A percentile compares a stretch with the other conserved stretches of the same genome.
Conservation (phyloP, 1,140 invertebrate species). For the Battus philenor region DNA sequence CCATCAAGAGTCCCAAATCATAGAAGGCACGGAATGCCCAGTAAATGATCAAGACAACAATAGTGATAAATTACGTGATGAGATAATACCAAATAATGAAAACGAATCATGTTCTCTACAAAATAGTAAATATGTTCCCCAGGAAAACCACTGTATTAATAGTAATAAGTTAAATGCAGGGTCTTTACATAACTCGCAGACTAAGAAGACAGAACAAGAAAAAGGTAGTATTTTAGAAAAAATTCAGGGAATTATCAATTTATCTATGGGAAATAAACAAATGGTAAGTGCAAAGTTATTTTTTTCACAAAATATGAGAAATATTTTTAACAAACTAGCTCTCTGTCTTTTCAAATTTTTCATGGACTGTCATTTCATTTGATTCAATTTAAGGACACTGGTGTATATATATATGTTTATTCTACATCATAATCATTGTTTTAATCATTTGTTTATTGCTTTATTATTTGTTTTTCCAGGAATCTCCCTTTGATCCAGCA, state of each 20-base stretch:
- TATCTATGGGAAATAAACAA: too few relatives aligned
- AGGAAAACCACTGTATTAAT: conserved; percentile 26
- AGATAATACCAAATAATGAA: neutral
- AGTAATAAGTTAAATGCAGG: conserved; percentile 34
- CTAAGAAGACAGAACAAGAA: conserved; percentile 20
- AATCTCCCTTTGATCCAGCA: conserved; percentile 25
- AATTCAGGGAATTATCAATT: too few relatives aligned
- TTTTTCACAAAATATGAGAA: too few relatives aligned
- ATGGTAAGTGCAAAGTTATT: too few relatives aligned
- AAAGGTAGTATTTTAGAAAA: too few relatives aligned
- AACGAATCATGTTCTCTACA: conserved; percentile 13
- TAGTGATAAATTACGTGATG: conserved; percentile 3
- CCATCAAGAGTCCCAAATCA: neutral
- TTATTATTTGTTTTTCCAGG: conserved; percentile 28
- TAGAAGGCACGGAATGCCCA: neutral
- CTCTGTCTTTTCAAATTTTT: too few relatives aligned
- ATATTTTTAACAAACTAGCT: too few relatives aligned
- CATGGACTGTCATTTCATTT: too few relatives aligned
- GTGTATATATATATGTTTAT: too few relatives aligned
- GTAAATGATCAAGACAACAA: neutral
- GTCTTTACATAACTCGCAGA: conserved; percentile 20
- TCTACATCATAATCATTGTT: too few relatives aligned
- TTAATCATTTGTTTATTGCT: too few relatives aligned
- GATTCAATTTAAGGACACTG: too few relatives aligned
- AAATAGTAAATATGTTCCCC: conserved; percentile 19